Evolutionary conservation across 35 echinoderm and acorn worm genomes (phyloP).

Genomic region (Patiria miniata): DNA sequence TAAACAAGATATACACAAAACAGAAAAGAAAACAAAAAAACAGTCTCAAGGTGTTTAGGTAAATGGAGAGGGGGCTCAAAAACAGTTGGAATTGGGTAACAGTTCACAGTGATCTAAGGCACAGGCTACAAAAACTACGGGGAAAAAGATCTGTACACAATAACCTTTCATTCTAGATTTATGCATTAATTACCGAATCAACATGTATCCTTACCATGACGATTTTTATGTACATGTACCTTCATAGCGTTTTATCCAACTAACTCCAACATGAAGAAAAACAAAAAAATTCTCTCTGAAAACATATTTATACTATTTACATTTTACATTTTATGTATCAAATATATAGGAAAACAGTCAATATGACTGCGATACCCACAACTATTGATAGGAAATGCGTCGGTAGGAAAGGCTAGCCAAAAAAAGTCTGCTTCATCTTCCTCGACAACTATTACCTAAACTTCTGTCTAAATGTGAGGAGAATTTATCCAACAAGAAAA

Average conservation of each 20-base stretch:
- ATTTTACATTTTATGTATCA: background rate
- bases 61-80: background rate
- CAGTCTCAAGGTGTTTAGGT: background rate
- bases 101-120: background rate
- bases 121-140: background rate
- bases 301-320: slow-evolving; percentile 29
- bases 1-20: no score
- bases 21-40: no score
- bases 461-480: no score
- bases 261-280: background rate
- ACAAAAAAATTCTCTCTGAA: slow-evolving; percentile 16
- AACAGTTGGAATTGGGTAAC: background rate
- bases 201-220: no score
- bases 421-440: background rate
- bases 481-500: no score
- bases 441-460: no score
- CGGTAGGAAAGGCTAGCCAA: slow-evolving; percentile 8
- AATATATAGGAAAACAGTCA: slow-evolving; percentile 4
- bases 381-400: background rate
- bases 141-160: no score
- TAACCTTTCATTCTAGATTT: no score
- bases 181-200: no score
- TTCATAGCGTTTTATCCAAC: no score
- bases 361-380: slow-evolving; percentile 6
- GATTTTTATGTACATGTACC: no score